Conservation (phyloP, 2,888 invertebrate species). For the Tipula helvola region DNA sequence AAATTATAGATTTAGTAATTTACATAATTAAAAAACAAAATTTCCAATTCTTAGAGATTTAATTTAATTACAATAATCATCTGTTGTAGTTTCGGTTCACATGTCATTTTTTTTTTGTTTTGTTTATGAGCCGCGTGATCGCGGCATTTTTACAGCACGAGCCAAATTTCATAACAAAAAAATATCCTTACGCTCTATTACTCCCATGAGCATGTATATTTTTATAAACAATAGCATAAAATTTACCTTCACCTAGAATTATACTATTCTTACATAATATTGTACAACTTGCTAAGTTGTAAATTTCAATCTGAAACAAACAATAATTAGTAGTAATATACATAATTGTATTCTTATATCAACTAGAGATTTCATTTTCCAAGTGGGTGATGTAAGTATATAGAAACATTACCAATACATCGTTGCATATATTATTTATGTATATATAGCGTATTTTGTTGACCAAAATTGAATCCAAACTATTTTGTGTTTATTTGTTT, state of each 20-base stretch:
- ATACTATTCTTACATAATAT: background rate
- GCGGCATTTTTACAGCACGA: background rate
- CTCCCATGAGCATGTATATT: background rate
- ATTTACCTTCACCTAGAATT: background rate
- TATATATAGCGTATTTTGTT: no score
- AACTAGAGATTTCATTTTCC: background rate
- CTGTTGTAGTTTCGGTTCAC: no score
- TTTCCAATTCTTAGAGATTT: no score
- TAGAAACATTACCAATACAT: background rate
- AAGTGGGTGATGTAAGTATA: background rate
- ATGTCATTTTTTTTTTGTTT: background rate
- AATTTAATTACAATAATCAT: no score
- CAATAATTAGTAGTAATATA: background rate
- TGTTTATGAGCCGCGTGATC: background rate
- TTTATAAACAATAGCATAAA: background rate
- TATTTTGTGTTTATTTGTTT: no score
- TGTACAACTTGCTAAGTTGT: background rate
- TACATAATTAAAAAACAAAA: background rate
- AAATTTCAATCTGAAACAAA: background rate
- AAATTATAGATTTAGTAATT: background rate
- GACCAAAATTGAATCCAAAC: no score
- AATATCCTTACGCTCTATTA: background rate
- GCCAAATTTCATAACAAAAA: background rate
- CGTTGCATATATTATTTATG: background rate
- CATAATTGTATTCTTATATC: background rate